Evolutionary conservation across 2,888 invertebrate genomes (phyloP).

Genomic region (Tachina lurida): DNA sequence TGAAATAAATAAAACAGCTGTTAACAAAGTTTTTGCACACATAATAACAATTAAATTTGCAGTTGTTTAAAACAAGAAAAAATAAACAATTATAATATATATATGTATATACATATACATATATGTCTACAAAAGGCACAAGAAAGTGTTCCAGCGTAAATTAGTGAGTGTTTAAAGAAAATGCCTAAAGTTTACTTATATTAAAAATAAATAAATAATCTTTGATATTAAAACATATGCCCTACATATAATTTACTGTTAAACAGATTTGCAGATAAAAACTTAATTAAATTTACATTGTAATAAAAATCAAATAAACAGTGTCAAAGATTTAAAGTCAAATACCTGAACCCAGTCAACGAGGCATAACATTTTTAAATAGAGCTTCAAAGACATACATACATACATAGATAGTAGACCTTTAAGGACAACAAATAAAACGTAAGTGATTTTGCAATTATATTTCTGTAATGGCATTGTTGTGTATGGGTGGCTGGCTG

Average conservation of each 20-base stretch:
- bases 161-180: not conserved
- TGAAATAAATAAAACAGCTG: not conserved
- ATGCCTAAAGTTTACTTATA: not conserved
- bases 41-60: not conserved
- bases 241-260: not conserved
- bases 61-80: not conserved
- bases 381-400: conserved; percentile 26
- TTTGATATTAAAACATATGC: conserved; percentile 4
- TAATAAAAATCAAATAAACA: conserved; percentile 31
- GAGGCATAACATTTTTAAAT: conserved; percentile 41
- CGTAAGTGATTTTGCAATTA: conserved; percentile 71
- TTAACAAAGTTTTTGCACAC: not conserved
- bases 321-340: conserved; percentile 60
- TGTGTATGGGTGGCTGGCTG: conserved; percentile 4
- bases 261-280: not conserved
- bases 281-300: not conserved
- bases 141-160: not conserved
- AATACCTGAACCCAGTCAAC: conserved; percentile 56
- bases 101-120: not conserved
- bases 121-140: not conserved
- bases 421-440: conserved; percentile 70
- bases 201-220: not conserved
- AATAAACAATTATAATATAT: conserved; percentile 4
- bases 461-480: conserved; percentile 56
- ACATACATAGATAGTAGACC: conserved; percentile 40